Evolutionary conservation across 2,797 vertebrate genomes (phyloP).

Genomic region (Jordanella pulchra): DNA sequence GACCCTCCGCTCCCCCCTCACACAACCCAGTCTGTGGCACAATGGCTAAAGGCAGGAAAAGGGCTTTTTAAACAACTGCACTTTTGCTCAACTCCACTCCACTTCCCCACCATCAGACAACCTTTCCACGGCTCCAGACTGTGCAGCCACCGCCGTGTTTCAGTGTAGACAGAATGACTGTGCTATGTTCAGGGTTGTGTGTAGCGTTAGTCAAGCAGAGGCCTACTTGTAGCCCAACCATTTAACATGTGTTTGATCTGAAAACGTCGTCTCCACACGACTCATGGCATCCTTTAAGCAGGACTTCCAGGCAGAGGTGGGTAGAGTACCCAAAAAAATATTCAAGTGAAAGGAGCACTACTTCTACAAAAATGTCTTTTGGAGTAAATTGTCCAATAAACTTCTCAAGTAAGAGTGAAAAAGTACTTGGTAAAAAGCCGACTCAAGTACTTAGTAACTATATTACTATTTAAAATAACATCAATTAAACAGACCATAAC

Average conservation of each 20-base stretch:
- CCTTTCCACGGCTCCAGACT: conserved; percentile 30
- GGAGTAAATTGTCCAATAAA: too few species aligned
- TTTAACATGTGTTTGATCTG: not conserved
- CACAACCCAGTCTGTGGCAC: conserved; percentile 75
- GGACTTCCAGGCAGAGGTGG: too few species aligned
- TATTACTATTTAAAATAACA: too few species aligned
- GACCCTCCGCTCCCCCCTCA: conserved; percentile 61
- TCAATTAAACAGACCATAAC: too few species aligned
- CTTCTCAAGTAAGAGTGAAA: too few species aligned
- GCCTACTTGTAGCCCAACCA: not conserved
- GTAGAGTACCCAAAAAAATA: too few species aligned
- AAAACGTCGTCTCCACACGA: not conserved
- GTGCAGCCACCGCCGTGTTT: not conserved
- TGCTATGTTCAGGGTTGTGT: not conserved
- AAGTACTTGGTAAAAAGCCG: too few species aligned
- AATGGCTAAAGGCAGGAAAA: conserved; percentile 78
- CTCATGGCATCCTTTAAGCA: too few species aligned
- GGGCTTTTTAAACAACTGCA: conserved; percentile 82
- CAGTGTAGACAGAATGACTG: not conserved
- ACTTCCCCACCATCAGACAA: conserved; percentile 44
- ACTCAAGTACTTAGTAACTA: too few species aligned
- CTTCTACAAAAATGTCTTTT: too few species aligned
- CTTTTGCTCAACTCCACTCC: conserved; percentile 56
- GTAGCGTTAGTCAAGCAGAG: not conserved
- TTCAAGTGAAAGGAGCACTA: too few species aligned